phyloP scores from a whole-genome alignment of 2,113 vertebrate genomes.

The Ciconia maguari region DNA sequence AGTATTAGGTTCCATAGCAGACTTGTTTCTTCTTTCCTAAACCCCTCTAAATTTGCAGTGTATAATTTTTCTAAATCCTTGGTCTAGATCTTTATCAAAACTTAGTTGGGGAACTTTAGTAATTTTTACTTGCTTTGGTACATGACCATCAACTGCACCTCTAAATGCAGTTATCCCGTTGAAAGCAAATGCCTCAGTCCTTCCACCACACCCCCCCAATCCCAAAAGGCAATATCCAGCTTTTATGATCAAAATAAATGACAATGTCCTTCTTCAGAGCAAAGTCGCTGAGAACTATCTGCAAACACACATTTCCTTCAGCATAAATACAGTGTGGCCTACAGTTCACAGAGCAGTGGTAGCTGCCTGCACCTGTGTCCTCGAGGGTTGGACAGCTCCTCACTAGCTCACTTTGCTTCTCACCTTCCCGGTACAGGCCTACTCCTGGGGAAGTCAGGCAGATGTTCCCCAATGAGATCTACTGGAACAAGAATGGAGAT shows the following conservation, averaged over 20 bases:
- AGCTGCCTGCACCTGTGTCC: fast-evolving
- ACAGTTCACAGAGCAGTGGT: background rate
- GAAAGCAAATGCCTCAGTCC: background rate
- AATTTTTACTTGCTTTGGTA: background rate
- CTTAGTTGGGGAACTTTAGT: background rate
- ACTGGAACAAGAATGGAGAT: background rate
- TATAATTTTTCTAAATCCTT: background rate
- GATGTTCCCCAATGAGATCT: background rate
- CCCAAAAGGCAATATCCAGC: background rate
- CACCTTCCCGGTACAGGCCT: background rate
- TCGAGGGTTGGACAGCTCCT: background rate
- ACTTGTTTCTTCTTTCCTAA: background rate
- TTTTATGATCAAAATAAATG: background rate
- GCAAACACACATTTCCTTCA: background rate
- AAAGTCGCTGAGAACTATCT: background rate
- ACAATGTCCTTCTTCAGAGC: background rate
- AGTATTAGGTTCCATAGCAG: background rate
- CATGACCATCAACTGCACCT: background rate
- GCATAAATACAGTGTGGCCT: background rate
- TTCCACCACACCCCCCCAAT: background rate
- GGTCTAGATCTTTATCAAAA: background rate
- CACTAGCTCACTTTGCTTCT: background rate
- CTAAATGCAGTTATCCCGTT: background rate
- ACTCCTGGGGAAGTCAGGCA: background rate
- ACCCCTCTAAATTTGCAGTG: background rate